phyloP scores from a whole-genome alignment of 2,113 vertebrate species.

The Gallinago jamesoni region DNA sequence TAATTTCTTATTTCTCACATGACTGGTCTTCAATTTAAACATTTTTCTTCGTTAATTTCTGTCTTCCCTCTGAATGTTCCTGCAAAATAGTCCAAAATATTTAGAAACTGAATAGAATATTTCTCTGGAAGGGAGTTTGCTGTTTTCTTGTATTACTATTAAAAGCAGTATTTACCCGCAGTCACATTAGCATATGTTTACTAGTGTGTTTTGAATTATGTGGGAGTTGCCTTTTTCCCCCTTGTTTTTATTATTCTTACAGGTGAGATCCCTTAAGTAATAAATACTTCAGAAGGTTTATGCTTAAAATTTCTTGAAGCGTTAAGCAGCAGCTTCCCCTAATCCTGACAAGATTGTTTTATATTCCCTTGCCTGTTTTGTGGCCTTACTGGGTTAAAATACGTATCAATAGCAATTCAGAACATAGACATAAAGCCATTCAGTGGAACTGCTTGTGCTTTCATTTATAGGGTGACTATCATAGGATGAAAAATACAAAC shows the following conservation, averaged over 20 bases:
- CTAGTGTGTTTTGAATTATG: background rate
- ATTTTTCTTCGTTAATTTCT: background rate
- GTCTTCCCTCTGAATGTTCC: background rate
- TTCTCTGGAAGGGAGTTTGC: background rate
- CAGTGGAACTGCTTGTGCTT: background rate
- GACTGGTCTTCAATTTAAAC: background rate
- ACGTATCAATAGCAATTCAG: background rate
- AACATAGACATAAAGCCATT: background rate
- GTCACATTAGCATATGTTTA: background rate
- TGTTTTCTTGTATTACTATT: background rate
- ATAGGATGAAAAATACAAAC: background rate
- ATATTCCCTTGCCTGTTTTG: background rate
- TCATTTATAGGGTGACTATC: background rate
- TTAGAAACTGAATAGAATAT: background rate
- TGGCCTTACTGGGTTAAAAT: background rate
- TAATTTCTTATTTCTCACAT: background rate
- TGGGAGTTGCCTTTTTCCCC: background rate
- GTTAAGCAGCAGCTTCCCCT: background rate
- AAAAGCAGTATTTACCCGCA: background rate
- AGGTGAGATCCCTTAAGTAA: background rate
- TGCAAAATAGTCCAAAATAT: background rate
- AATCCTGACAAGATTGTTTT: background rate
- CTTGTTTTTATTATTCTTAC: background rate
- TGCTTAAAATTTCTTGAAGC: background rate
- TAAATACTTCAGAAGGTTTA: background rate